A percentile compares a stretch with the other conserved stretches of the same genome.
Conservation (phyloP, 2,888 invertebrate species). For the Dorcus parallelipipedus region DNA sequence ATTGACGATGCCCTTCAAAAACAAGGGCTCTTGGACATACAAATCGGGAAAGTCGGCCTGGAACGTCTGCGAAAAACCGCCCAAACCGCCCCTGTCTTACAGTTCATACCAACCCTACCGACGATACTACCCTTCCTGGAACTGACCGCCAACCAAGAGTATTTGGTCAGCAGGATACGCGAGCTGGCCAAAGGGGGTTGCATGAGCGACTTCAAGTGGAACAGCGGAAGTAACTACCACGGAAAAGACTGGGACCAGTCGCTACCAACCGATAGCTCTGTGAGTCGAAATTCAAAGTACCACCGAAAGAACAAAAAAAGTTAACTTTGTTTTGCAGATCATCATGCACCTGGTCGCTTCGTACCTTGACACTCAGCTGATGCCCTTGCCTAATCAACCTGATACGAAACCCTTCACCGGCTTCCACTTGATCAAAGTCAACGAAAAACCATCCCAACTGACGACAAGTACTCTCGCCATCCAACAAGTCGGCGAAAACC, state of each 20-base stretch:
- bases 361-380: slow-evolving; percentile 80
- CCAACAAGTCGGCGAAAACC: slow-evolving; percentile 60
- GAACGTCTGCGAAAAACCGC: slow-evolving; percentile 74
- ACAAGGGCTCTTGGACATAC: slow-evolving; percentile 65
- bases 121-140: slow-evolving; percentile 77
- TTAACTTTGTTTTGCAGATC: slow-evolving; percentile 53
- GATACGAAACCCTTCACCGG: slow-evolving; percentile 65
- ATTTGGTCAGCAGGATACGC: slow-evolving; percentile 72
- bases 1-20: slow-evolving; percentile 68
- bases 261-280: slow-evolving; percentile 83
- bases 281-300: slow-evolving; percentile 44
- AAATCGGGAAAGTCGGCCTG: slow-evolving; percentile 66
- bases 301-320: neutral
- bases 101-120: slow-evolving; percentile 57
- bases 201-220: slow-evolving; percentile 87
- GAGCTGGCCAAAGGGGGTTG: slow-evolving; percentile 81
- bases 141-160: slow-evolving; percentile 79
- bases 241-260: slow-evolving; percentile 78
- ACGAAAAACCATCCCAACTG: slow-evolving; percentile 48
- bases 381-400: slow-evolving; percentile 62
- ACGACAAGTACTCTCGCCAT: slow-evolving; percentile 57
- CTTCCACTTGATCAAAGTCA: slow-evolving; percentile 49
- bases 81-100: slow-evolving; percentile 52
- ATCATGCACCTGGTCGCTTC: slow-evolving; percentile 81
- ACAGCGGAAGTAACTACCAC: slow-evolving; percentile 70